Evolutionary conservation across 2,888 invertebrate genomes (phyloP), one percentile per base, ranked within the genome.

Genomic region (Sepiola atlantica): DNA sequence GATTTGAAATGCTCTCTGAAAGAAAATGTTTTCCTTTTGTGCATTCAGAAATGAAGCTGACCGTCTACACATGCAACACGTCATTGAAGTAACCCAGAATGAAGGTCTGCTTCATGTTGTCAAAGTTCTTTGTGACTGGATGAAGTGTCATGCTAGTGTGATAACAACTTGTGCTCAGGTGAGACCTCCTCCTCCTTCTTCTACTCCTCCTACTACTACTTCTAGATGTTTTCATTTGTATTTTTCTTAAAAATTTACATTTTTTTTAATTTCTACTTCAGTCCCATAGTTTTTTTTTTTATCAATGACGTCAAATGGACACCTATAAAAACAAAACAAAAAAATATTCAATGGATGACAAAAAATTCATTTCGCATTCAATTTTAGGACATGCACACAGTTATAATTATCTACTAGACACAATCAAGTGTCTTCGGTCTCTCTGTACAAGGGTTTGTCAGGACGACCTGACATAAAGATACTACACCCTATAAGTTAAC

Each of bases 51-150:
- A 93, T 93, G 93, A 61, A 93, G 57, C 95, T 54, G 96, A 96
- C 91, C 96, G 96, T 35, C 95, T 95, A 24, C 96, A 95, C 35
- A 95, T 96, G 94, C 96, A 96, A 95, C 96, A 96, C 93, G 95
- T 96, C 24, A 94, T 97, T 55, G 96, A 96, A 91, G 97, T 97
- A 35, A 95, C 97, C 90, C 96, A 96, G 93, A 95, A 95, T 94
- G 97, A 97, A 95, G 97, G 97, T n/a, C 96, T 98, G 95, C 97
- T 98, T 61, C 97, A 98, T 57, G 98, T 98, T 95, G 98, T 98
- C 55, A 98, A 98, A 97, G 97, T 99, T 95, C 98, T 98, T 95
- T 98, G 98, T 97, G 99, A 99, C 97, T 99, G 99, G 99, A 98
- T 99, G 95, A 98, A 98, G 94, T 98, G 98, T 94, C 98, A 99